phyloP scores from a whole-genome alignment of 2,113 vertebrate species.

The Nettapus auritus region DNA sequence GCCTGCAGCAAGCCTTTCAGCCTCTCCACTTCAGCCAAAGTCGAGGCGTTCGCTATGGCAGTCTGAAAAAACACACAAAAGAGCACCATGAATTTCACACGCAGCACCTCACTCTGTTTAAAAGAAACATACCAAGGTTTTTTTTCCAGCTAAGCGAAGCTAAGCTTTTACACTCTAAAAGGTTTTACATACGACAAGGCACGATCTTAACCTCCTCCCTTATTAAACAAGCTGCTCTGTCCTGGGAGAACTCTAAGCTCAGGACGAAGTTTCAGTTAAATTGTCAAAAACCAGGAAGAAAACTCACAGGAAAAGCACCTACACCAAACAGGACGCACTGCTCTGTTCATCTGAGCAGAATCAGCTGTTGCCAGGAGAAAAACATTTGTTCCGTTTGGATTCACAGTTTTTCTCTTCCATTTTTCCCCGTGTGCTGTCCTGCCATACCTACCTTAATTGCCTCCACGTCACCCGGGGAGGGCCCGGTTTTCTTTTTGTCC shows the following conservation, averaged over 20 bases:
- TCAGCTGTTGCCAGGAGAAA: background rate
- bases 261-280: background rate
- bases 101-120: background rate
- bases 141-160: background rate
- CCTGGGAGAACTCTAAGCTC: background rate
- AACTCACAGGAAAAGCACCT: background rate
- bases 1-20: slow-evolving; percentile 93
- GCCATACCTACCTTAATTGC: slow-evolving; percentile 91
- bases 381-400: background rate
- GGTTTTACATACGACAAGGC: background rate
- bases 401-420: background rate
- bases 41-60: slow-evolving; percentile 92
- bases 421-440: rapidly evolving
- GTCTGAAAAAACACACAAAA: slow-evolving; percentile 75
- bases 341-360: background rate
- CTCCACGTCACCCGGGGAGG: slow-evolving; percentile 91
- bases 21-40: slow-evolving; percentile 92
- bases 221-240: background rate
- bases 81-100: background rate
- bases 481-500: slow-evolving; percentile 92
- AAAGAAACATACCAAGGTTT: background rate
- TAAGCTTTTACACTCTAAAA: background rate
- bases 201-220: too few relatives aligned
- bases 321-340: rapidly evolving
- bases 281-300: background rate